Conservation (phyloP, 2,113 vertebrate species). For the Puffinus mauretanicus region DNA sequence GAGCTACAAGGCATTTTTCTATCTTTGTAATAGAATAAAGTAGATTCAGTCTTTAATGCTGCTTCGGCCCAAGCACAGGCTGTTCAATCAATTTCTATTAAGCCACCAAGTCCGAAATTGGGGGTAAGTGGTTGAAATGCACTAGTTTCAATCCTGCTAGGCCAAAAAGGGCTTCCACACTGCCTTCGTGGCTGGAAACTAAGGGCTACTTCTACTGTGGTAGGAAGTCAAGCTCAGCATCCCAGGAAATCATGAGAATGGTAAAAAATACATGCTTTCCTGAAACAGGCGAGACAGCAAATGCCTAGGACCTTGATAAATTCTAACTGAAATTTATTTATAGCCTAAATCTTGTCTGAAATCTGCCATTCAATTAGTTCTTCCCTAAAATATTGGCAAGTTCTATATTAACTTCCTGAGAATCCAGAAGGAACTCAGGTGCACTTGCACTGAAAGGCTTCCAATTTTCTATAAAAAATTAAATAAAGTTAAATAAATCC, state of each 20-base stretch:
- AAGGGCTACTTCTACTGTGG: neutral
- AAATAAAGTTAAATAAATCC: conserved; percentile 51
- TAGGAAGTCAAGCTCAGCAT: neutral
- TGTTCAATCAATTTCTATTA: neutral
- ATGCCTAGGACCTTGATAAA: neutral
- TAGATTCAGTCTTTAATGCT: neutral
- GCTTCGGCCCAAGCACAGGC: neutral
- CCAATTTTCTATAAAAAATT: conserved; percentile 34
- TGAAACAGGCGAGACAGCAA: neutral
- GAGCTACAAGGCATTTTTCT: neutral
- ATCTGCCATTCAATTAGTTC: neutral
- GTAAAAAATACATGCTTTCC: neutral
- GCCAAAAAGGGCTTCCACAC: neutral
- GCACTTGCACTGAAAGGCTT: conserved; percentile 11
- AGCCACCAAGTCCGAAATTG: neutral
- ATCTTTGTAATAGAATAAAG: neutral
- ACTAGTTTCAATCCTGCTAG: neutral
- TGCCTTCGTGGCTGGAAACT: neutral
- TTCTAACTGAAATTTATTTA: neutral
- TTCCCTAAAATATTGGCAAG: conserved; percentile 3
- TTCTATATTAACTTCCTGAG: neutral
- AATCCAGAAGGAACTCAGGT: neutral
- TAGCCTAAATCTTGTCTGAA: neutral
- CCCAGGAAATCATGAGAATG: neutral
- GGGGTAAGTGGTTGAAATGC: neutral